phyloP scores from a whole-genome alignment of 2,888 invertebrate species.

The Athrips mouffetella region DNA sequence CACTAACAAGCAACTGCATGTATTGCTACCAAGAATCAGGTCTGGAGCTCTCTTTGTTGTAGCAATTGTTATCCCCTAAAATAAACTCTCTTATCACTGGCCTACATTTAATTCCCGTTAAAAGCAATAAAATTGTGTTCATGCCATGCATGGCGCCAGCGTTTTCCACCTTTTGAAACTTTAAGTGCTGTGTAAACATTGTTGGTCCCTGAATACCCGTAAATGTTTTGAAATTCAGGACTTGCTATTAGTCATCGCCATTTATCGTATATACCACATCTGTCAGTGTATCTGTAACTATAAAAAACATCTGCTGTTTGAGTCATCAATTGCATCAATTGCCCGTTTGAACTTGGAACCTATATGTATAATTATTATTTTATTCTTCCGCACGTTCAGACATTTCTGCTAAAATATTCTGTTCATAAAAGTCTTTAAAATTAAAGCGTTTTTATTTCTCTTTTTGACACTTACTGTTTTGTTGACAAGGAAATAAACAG shows the following conservation, averaged over 20 bases:
- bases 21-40: not conserved
- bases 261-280: not conserved
- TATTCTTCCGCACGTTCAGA: not conserved
- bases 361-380: not conserved
- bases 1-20: not conserved
- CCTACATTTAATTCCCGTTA: slow-evolving; percentile 9
- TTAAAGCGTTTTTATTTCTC: too few relatives aligned
- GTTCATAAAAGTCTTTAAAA: not conserved
- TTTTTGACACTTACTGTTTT: too few relatives aligned
- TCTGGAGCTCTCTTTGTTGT: slow-evolving; percentile 3
- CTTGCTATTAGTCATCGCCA: not conserved
- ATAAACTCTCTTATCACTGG: not conserved
- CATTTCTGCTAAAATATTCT: not conserved
- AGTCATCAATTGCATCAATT: slow-evolving; percentile 23
- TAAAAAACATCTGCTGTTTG: slow-evolving; percentile 30
- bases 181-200: slow-evolving; percentile 5
- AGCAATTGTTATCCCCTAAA: not conserved
- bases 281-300: slow-evolving; percentile 10
- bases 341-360: not conserved
- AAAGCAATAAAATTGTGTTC: not conserved
- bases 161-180: not conserved
- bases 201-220: not conserved
- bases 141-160: not conserved
- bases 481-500: too few relatives aligned
- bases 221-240: slow-evolving; percentile 5